Base-by-base conservation (phyloP, 2,888 invertebrate species). In the Dynastes tityus region DNA sequence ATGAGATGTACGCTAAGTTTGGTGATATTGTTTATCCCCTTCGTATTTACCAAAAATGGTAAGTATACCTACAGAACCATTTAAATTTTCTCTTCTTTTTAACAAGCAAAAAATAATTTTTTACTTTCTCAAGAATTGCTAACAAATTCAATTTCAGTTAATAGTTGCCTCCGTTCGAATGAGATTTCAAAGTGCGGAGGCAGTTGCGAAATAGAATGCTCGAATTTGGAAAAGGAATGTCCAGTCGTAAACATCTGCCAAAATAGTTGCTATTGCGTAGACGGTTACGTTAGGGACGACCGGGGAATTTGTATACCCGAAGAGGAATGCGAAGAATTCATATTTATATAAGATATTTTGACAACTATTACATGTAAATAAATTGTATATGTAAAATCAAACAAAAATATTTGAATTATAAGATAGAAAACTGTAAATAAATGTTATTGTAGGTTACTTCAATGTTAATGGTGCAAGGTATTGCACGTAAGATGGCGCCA, bases 161-260 rank as follows among this genome's bases (percentile, higher is more conserved):
- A 61, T 40, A 74, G 13, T 37, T 77, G 77, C 45, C 49, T 16
- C 5, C 37, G 49, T 2, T 68, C 78, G 13, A 70, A 80, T 71
- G 82, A 82, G 76, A 71, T 78, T 70, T 82, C 77, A 40, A 63
- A 68, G 27, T 81, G 81, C 77, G 81, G 81, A 22, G 77, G 81
- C 65, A 71, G 79, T 11, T 82, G 82, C 45, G 80, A 81, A 40
- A 78, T 40, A 40, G 58, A 64, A 68, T 82, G 82, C 68, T 71
- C 37, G 5, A 77, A 64, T 37, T 63, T 82, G 37, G 81, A 81
- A 27, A 61, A 81, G 78, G 32, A 61, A 16, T 82, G 82, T 63
- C 79, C 32, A 13, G 80, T 78, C 16, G 55, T 80, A 11, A 81
- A 80, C 49, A 73, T 80, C 22, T 82, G 82, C 61, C 68, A 78